Percentiles rank a stretch among this genome's conserved stretches.
Conservation (phyloP, 1,140 invertebrate genomes). For the Mizuhopecten yessoensis region DNA sequence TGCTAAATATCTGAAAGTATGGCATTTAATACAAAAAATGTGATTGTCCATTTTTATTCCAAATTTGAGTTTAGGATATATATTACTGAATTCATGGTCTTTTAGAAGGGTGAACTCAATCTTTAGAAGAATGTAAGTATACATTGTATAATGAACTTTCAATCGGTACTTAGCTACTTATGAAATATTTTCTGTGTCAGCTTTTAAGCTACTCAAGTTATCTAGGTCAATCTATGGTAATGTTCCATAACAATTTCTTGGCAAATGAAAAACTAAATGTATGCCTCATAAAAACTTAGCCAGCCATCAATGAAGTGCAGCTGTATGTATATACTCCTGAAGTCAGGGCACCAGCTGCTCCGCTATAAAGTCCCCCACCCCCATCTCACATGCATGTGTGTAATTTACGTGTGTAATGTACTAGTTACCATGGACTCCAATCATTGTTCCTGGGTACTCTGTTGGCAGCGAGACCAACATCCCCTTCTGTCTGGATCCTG, state of each 20-base stretch:
- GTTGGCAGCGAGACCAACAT: constrained; percentile 13
- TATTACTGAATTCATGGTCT: too few relatives aligned
- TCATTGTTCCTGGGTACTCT: constrained; percentile 6
- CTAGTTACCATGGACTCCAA: not conserved
- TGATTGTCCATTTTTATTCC: too few relatives aligned
- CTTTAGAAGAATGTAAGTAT: too few relatives aligned
- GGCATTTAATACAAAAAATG: too few relatives aligned
- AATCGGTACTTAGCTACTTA: not conserved
- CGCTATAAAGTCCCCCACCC: too few relatives aligned
- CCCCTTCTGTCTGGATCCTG: not conserved
- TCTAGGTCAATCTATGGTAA: not conserved
- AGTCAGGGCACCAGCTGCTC: not conserved
- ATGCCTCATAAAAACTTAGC: constrained; percentile 3
- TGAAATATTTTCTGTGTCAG: not conserved
- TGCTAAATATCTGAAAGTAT: too few relatives aligned
- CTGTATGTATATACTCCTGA: not conserved
- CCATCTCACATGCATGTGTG: not conserved
- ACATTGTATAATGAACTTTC: not conserved
- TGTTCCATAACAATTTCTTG: constrained; percentile 27
- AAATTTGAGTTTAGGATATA: too few relatives aligned
- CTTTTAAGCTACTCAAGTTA: not conserved
- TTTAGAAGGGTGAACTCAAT: too few relatives aligned
- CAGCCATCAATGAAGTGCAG: constrained; percentile 24
- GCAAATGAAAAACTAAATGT: not conserved
- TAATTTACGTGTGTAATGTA: not conserved